Conservation (phyloP, 2,888 invertebrate genomes). For the Periphyllus acericola region DNA sequence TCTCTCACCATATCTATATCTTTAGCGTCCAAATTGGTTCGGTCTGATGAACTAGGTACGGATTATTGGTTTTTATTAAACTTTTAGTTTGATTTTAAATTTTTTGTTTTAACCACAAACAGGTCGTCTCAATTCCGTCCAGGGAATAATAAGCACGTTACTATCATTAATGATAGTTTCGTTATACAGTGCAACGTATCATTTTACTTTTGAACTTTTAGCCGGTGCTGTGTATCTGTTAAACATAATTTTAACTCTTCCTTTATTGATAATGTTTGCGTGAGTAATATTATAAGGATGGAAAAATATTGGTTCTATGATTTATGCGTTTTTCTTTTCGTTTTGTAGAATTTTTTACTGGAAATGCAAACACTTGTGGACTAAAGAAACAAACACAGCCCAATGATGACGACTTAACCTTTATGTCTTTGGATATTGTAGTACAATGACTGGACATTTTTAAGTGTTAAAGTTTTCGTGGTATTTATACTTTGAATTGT, state of each 20-base stretch:
- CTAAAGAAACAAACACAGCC: neutral
- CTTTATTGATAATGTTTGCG: constrained; percentile 22
- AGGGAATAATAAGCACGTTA: constrained; percentile 21
- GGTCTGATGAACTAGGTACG: constrained; percentile 52
- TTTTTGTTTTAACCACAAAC: neutral
- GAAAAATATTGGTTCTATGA: neutral
- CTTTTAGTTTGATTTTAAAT: neutral
- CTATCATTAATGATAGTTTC: constrained; percentile 7
- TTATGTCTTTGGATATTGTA: neutral
- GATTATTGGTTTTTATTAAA: neutral
- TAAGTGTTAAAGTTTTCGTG: neutral
- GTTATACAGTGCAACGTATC: constrained; percentile 27
- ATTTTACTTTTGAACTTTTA: constrained; percentile 38
- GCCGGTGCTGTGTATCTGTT: constrained; percentile 30
- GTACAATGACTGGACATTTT: neutral
- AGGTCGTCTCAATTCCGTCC: constrained; percentile 42
- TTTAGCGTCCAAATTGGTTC: constrained; percentile 58
- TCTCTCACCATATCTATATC: constrained; percentile 57
- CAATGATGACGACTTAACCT: neutral
- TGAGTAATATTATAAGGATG: neutral
- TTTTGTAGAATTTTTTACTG: constrained; percentile 13
- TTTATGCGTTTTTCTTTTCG: neutral
- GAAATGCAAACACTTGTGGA: constrained; percentile 21
- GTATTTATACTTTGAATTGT: neutral
- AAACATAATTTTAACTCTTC: constrained; percentile 34